Percentiles rank a stretch among this genome's conserved stretches.
phyloP scores from a whole-genome alignment of 1,140 invertebrate genomes.

The Bursaphelenchus mucronatus region DNA sequence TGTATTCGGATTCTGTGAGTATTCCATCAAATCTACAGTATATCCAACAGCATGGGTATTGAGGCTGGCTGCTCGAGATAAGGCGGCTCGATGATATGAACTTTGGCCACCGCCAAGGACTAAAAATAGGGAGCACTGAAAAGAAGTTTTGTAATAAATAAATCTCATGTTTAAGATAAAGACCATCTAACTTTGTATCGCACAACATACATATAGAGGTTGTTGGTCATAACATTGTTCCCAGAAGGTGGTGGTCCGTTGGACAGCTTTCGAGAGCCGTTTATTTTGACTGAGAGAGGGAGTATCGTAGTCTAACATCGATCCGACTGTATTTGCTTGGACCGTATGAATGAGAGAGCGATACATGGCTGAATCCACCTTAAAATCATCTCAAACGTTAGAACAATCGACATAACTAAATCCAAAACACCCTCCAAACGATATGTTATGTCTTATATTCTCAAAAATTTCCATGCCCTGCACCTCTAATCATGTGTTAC shows the following conservation, averaged over 20 bases:
- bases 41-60: slow-evolving; percentile 19
- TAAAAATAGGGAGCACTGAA: slow-evolving; percentile 10
- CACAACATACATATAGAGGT: neutral
- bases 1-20: neutral
- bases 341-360: neutral
- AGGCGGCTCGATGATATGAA: slow-evolving; percentile 10
- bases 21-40: slow-evolving; percentile 20
- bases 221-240: slow-evolving; percentile 9
- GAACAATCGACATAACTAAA: too few species aligned
- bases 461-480: too few species aligned
- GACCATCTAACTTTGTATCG: neutral
- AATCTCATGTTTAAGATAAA: neutral
- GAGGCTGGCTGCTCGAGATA: neutral
- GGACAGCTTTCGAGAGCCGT: slow-evolving; percentile 29
- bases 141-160: slow-evolving; percentile 9
- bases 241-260: slow-evolving; percentile 19
- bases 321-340: slow-evolving; percentile 13
- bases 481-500: too few species aligned
- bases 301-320: slow-evolving; percentile 37
- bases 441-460: too few species aligned
- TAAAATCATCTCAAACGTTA: too few species aligned
- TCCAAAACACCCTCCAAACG: too few species aligned
- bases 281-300: slow-evolving; percentile 27
- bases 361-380: neutral
- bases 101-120: neutral